Evolutionary conservation across 1,140 invertebrate genomes (phyloP), one percentile per base, ranked within the genome.

Genomic region (Archegozetes longisetosus): DNA sequence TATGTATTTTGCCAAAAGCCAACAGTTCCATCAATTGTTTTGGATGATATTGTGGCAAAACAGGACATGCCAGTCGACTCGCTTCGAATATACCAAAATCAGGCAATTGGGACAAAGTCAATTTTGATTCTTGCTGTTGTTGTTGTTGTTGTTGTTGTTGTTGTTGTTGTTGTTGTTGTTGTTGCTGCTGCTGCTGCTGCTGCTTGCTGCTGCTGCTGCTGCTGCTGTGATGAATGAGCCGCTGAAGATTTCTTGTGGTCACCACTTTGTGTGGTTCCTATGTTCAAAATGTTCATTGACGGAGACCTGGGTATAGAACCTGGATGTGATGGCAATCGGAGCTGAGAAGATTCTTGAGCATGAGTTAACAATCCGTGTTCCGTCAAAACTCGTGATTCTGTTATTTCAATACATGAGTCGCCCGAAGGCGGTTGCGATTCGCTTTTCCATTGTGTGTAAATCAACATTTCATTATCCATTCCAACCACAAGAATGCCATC

Each of bases 401-500:
- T 77, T 53, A 53, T 17, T 23, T 63, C 46, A 20, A 20, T 17
- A n/a, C 4, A 52, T 23, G 23, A 24, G 4, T 53, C 57, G 48
- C 22, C n/a, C n/a, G 50, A 3, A 4, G 22, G 28, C 1, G 53
- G 24, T 28, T 20, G 13, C 13, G 20, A 25, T 80, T 75, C 66
- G 82, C 80, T 62, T 83, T 81, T 68, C 94, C 95, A 98, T 70
- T 98, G 95, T 0, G 91, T 94, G 70, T 97, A 98, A 0, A 98
- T 91, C 67, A 98, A 91, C 90, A 98, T 97, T 72, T 99, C 95
- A 28, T 92, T 98, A 69, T 97, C 91, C 92, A 99, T 97, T 24
- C 93, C 95, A 3, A 98, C 91, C 0, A 98, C 89, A 2, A 98
- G 75, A 63, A 98, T 92, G 2, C 95, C 95, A 68, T 96, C 92